Percentiles rank a stretch among this genome's conserved stretches.
Conservation (phyloP, 2,888 invertebrate genomes). For the Eupelmus urozonus region DNA sequence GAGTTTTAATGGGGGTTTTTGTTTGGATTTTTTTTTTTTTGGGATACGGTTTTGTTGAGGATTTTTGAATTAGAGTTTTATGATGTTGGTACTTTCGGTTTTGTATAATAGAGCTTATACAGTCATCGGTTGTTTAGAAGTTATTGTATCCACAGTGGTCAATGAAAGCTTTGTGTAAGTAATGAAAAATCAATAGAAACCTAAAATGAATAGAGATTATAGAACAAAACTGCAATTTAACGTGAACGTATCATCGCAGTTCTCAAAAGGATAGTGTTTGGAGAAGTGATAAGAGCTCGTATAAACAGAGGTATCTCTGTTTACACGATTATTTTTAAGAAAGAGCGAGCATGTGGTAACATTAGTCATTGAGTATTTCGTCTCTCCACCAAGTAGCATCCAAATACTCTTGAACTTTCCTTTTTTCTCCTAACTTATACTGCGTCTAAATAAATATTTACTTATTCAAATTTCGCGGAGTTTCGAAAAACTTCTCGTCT, state of each 20-base stretch:
- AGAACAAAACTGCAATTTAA: slow-evolving; percentile 1
- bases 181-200: too few species aligned
- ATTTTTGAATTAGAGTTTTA: background rate
- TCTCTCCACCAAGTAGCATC: background rate
- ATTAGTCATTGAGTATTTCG: background rate
- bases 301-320: slow-evolving; percentile 38
- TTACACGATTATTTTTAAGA: slow-evolving; percentile 39
- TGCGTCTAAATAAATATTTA: background rate
- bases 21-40: too few species aligned
- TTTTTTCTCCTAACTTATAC: background rate
- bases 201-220: background rate
- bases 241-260: slow-evolving; percentile 9
- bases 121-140: too few species aligned
- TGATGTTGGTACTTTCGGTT: too few species aligned
- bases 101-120: too few species aligned
- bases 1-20: background rate
- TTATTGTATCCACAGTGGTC: too few species aligned
- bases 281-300: slow-evolving; percentile 34
- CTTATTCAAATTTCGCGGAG: background rate
- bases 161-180: too few species aligned
- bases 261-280: slow-evolving; percentile 30
- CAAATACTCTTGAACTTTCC: slow-evolving; percentile 10
- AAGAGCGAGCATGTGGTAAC: slow-evolving; percentile 6
- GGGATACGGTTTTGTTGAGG: background rate
- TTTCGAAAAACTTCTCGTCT: too few species aligned